Conservation (phyloP, 2,888 invertebrate genomes). For the Poecilobothrus nobilitatus region DNA sequence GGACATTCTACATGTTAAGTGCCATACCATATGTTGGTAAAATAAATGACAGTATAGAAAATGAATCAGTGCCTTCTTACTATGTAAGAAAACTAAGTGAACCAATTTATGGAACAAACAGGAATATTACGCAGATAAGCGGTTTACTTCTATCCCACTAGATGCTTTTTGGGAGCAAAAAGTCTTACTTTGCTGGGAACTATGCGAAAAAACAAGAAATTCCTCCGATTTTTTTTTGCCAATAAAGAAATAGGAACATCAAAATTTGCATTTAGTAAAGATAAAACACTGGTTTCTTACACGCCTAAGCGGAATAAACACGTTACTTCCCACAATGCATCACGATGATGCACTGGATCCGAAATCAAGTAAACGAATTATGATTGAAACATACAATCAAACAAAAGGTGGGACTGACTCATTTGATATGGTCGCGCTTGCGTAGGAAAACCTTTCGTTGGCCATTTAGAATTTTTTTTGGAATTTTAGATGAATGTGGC, state of each 20-base stretch:
- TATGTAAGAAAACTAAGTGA: background rate
- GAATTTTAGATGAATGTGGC: no score
- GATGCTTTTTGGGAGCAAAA: conserved; percentile 13
- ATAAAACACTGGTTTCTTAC: conserved; percentile 14
- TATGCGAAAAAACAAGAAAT: conserved; percentile 18
- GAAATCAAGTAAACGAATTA: conserved; percentile 15
- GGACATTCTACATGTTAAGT: conserved; percentile 17
- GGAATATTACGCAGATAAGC: conserved; percentile 17
- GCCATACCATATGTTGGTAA: conserved; percentile 12
- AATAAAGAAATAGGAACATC: background rate
- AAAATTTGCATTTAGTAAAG: conserved; percentile 13
- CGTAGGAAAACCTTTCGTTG: no score
- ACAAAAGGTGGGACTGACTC: conserved; percentile 21
- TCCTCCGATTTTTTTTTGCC: conserved; percentile 13
- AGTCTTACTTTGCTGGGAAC: conserved; percentile 19
- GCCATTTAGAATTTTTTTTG: no score
- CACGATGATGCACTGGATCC: conserved; percentile 9
- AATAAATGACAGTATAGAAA: conserved; percentile 41
- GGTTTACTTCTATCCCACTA: conserved; percentile 15
- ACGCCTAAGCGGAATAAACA: conserved; percentile 15
- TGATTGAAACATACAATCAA: conserved; percentile 18
- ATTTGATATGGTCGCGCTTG: conserved; percentile 12
- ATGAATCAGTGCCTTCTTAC: no score
- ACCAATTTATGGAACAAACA: conserved; percentile 2
- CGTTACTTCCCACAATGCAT: conserved; percentile 16